Evolutionary conservation across 2,888 invertebrate genomes (phyloP), one percentile per base, ranked within the genome.

Genomic region (Drosophila nr. perissopoda): DNA sequence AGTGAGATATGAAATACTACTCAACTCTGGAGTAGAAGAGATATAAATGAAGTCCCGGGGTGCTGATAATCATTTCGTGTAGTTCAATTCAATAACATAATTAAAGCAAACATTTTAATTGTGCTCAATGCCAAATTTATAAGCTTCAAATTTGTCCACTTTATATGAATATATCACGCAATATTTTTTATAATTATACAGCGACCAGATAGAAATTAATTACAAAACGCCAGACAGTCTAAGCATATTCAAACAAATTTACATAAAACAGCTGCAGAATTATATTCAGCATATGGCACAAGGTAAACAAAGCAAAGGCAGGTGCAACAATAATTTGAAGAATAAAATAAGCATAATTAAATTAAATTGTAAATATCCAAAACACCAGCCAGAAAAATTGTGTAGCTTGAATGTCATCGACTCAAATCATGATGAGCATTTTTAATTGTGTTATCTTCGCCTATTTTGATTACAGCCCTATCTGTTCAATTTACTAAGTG

Each of bases 291-390:
- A 66, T n/a, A 29, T 29, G 16, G 53, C 18, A 54, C n/a, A 27
- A n/a, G 6, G 31, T 29, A 25, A 29, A 11, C 34, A 21, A n/a
- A 40, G 18, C 18, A 33, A 51, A 16, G 13, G 1, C n/a, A n/a
- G 13, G 16, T 29, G 2, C 38, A 7, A 7, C 1, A 49, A 46
- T 31, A 59, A 46, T 27, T 33, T 16, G 18, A 53, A 31, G 21
- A 66, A 31, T n/a, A 49, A 76, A 54, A 42, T 38, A 29, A 25
- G 54, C 52, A 25, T 46, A 62, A 42, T 49, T 70, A 46, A 76
- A 83, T 76, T 65, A 68, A 83, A 83, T 85, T 76, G 56, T 62
- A 73, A 65, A 83, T 70, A 48, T 56, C 48, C 60, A 51, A 72
- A 74, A 72, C 56, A 58, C 40, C 59, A 49, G 53, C 66, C 29